A percentile compares a stretch with the other conserved stretches of the same genome.
These are phyloP conservation scores for Todus mexicanus DNA, from an alignment of 2,797 vertebrate species.

Conservation along the genomic window DNA sequence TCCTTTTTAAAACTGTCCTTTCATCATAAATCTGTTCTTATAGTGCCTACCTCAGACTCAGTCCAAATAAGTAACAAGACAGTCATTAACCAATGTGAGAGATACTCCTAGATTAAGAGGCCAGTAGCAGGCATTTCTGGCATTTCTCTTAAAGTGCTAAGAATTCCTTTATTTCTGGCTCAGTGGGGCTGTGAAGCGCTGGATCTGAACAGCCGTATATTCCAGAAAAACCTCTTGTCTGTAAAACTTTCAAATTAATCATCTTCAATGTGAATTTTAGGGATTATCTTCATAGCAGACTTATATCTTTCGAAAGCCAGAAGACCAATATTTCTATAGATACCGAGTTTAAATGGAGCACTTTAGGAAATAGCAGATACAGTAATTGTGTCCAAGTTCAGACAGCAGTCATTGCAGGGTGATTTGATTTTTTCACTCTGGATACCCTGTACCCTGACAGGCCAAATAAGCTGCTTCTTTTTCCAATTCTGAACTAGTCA, in stretches of 20 bases:
- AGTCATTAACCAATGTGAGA: not conserved
- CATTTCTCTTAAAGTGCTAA: not conserved
- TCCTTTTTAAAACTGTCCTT: not conserved
- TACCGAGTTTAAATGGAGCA: not conserved
- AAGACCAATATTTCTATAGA: not conserved
- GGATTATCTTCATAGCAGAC: not conserved
- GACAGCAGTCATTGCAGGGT: not conserved
- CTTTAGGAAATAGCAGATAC: not conserved
- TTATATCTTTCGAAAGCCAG: not conserved
- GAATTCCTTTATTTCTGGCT: not conserved
- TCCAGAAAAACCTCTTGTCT: not conserved
- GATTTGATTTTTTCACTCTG: not conserved
- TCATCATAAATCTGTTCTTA: not conserved
- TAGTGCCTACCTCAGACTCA: not conserved
- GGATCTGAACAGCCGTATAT: not conserved
- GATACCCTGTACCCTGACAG: not conserved
- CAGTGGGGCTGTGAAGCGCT: not conserved
- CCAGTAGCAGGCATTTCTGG: not conserved
- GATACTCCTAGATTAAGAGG: not conserved
- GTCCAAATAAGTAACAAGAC: not conserved
- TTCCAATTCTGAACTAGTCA: not conserved
- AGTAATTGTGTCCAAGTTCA: not conserved
- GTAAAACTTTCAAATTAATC: not conserved
- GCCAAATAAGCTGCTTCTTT: not conserved
- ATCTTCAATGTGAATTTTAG: not conserved